phyloP scores from a whole-genome alignment of 2,888 invertebrate genomes.

The Phania funesta region DNA sequence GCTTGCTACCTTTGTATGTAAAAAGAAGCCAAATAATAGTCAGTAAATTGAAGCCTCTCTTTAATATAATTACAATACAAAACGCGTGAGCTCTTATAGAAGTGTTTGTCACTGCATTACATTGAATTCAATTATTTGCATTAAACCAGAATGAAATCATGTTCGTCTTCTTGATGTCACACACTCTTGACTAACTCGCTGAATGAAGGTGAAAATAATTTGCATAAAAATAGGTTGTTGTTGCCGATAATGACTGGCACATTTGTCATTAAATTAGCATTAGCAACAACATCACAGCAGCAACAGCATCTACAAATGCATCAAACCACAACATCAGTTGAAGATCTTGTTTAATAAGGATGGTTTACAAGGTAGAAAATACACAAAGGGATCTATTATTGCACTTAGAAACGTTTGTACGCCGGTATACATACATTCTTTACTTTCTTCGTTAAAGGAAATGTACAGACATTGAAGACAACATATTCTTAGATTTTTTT shows the following conservation, averaged over 20 bases:
- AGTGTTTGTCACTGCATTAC: background rate
- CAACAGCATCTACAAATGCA: background rate
- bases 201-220: slow-evolving; percentile 15
- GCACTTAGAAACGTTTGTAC: background rate
- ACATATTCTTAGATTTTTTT: too few relatives aligned
- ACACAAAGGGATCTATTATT: background rate
- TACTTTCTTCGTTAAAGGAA: background rate
- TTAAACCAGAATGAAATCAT: slow-evolving; percentile 24
- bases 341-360: slow-evolving; percentile 1
- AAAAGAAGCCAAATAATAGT: background rate
- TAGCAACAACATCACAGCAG: background rate
- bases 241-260: slow-evolving; percentile 35
- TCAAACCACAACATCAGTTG: slow-evolving; percentile 4
- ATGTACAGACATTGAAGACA: too few relatives aligned
- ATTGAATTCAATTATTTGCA: slow-evolving; percentile 14
- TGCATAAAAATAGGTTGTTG: background rate
- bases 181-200: slow-evolving; percentile 5
- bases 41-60: slow-evolving; percentile 5
- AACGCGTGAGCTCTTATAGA: background rate
- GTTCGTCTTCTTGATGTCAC: background rate
- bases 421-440: background rate
- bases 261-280: slow-evolving; percentile 34
- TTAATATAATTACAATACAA: background rate
- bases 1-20: background rate
- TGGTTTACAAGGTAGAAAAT: background rate